phyloP scores from a whole-genome alignment of 2,797 vertebrate species.

The Mareca penelope region DNA sequence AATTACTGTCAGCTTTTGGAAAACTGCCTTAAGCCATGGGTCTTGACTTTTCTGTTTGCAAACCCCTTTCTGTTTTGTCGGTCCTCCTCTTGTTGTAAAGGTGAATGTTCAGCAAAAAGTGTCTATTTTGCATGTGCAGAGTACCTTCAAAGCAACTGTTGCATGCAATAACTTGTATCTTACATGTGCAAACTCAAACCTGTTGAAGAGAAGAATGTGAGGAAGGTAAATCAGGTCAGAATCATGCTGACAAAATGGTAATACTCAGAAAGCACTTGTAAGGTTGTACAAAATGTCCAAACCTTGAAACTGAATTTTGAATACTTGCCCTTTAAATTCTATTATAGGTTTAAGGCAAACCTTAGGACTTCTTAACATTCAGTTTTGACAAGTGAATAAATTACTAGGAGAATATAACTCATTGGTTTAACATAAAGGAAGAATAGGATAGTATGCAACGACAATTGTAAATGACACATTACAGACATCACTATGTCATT shows the following conservation, averaged over 20 bases:
- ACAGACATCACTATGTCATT: not conserved
- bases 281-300: constrained; percentile 35
- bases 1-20: not conserved
- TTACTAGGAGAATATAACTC: constrained; percentile 20
- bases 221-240: constrained; percentile 29
- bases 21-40: not conserved
- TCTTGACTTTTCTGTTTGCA: not conserved
- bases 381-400: constrained; percentile 52
- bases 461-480: not conserved
- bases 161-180: not conserved
- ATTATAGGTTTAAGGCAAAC: constrained; percentile 33
- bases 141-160: not conserved
- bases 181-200: not conserved
- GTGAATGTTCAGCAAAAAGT: not conserved
- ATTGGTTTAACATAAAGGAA: constrained; percentile 10
- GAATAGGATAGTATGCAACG: not conserved
- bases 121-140: not conserved
- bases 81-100: not conserved
- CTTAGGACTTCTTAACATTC: constrained; percentile 14
- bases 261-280: constrained; percentile 9
- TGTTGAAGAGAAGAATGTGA: not conserved
- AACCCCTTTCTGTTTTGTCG: not conserved
- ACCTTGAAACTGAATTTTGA: constrained; percentile 47
- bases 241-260: not conserved
- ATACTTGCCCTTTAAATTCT: constrained; percentile 54